Conservation (phyloP, 30 jellyfish, hydroid and myxozoan genomes). For the Clytia hemisphaerica region DNA sequence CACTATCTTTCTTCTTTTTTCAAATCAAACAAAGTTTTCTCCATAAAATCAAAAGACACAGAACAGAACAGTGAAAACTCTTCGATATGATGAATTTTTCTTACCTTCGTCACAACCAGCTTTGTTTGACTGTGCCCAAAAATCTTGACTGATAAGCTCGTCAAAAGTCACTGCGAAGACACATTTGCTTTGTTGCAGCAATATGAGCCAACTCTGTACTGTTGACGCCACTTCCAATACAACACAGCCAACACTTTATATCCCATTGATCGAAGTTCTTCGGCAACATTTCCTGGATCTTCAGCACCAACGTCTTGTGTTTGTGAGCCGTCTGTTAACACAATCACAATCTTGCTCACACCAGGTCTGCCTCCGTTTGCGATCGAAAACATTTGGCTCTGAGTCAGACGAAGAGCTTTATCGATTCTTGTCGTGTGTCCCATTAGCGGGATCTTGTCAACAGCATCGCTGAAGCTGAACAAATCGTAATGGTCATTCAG, state of each 20-base stretch:
- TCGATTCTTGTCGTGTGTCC: conserved; percentile 58
- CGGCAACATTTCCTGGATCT: conserved; percentile 46
- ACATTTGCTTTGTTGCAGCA: conserved; percentile 33
- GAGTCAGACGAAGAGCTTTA: conserved; percentile 34
- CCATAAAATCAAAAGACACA: conserved; percentile 15
- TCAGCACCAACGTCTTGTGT: conserved; percentile 42
- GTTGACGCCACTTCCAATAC: conserved; percentile 48
- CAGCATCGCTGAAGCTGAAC: conserved; percentile 20
- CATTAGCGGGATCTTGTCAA: conserved; percentile 25
- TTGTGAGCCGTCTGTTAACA: conserved; percentile 57
- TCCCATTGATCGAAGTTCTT: conserved; percentile 25
- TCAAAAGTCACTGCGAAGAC: conserved; percentile 38
- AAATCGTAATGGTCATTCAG: conserved; percentile 11
- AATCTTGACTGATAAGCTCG: conserved; percentile 26
- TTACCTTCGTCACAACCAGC: conserved; percentile 42
- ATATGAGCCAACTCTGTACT: conserved; percentile 28
- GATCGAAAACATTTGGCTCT: conserved; percentile 19
- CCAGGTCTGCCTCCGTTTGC: conserved; percentile 28
- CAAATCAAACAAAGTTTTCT: too few relatives aligned
- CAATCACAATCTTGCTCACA: conserved; percentile 28
- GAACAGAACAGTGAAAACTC: too few relatives aligned
- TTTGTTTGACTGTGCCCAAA: conserved; percentile 24
- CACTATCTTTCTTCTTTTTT: too few relatives aligned
- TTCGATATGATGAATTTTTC: too few relatives aligned
- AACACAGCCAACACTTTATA: conserved; percentile 30